These are phyloP conservation scores for Montipora capricornis DNA, from an alignment of 64 coral and sea anemone species.

Conservation along the genomic window DNA sequence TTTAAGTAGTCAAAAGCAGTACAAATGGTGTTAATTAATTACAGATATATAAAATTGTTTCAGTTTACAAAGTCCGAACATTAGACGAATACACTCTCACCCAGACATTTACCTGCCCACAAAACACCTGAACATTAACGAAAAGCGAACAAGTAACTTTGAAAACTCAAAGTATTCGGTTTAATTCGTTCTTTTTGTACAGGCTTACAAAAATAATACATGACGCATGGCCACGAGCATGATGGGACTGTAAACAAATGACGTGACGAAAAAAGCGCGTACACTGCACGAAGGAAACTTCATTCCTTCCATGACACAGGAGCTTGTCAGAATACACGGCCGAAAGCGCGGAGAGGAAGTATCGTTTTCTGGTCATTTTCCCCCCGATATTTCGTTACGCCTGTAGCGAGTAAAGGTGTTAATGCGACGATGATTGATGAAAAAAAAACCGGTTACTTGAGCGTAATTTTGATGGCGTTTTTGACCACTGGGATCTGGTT, in stretches of 20 bases:
- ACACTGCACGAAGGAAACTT: background rate
- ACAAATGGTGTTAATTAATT: background rate
- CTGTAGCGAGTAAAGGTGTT: too few relatives aligned
- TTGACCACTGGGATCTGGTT: constrained; percentile 38
- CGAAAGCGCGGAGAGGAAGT: background rate
- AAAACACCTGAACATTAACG: background rate
- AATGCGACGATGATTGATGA: too few relatives aligned
- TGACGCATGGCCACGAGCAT: background rate
- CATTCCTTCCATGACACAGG: background rate
- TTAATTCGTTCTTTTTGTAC: constrained; percentile 25
- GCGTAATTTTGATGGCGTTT: constrained; percentile 53
- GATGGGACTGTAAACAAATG: background rate
- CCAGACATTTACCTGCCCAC: background rate
- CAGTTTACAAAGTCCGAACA: background rate
- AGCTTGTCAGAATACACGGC: background rate
- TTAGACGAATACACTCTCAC: background rate
- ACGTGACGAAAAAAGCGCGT: background rate
- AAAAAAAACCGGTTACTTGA: background rate
- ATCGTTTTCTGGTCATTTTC: background rate
- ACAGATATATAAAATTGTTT: background rate
- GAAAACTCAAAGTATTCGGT: constrained; percentile 26
- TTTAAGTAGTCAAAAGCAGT: constrained; percentile 3
- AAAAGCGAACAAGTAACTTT: background rate
- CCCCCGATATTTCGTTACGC: too few relatives aligned
- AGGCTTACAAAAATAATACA: constrained; percentile 59